Evolutionary conservation across 1,140 invertebrate species (phyloP).

Genomic region (Ceratoteleas bidentatus): DNA sequence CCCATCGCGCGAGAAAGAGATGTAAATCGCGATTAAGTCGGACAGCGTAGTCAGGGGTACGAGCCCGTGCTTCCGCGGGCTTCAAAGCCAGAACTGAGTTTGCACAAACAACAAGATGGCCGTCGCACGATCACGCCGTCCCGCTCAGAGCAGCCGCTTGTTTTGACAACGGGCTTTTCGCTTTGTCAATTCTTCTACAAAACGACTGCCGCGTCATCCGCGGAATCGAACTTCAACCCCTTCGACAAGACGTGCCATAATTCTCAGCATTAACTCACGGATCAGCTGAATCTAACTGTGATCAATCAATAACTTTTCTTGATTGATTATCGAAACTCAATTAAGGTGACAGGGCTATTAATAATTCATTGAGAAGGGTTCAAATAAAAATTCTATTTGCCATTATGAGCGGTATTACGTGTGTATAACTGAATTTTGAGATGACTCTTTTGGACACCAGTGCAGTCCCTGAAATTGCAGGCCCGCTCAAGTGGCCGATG

Average conservation of each 20-base stretch:
- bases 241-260: background rate
- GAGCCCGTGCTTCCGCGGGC: slow-evolving; percentile 60
- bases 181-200: slow-evolving; percentile 72
- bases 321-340: slow-evolving; percentile 19
- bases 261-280: background rate
- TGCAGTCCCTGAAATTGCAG: slow-evolving; percentile 47
- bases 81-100: slow-evolving; percentile 74
- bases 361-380: slow-evolving; percentile 18
- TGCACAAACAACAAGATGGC: slow-evolving; percentile 81
- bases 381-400: slow-evolving; percentile 29
- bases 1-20: slow-evolving; percentile 64
- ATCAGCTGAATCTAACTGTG: slow-evolving; percentile 10
- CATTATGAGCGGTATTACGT: background rate
- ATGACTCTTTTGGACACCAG: slow-evolving; percentile 24
- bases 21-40: slow-evolving; percentile 69
- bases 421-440: slow-evolving; percentile 4
- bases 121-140: slow-evolving; percentile 70
- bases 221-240: background rate
- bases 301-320: slow-evolving; percentile 21
- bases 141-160: slow-evolving; percentile 71
- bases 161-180: slow-evolving; percentile 72
- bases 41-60: slow-evolving; percentile 63
- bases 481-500: slow-evolving; percentile 51
- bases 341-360: slow-evolving; percentile 17
- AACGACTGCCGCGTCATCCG: background rate